These are phyloP conservation scores for Catocala sponsa DNA, from an alignment of 2,888 invertebrate genomes.

Conservation along the genomic window DNA sequence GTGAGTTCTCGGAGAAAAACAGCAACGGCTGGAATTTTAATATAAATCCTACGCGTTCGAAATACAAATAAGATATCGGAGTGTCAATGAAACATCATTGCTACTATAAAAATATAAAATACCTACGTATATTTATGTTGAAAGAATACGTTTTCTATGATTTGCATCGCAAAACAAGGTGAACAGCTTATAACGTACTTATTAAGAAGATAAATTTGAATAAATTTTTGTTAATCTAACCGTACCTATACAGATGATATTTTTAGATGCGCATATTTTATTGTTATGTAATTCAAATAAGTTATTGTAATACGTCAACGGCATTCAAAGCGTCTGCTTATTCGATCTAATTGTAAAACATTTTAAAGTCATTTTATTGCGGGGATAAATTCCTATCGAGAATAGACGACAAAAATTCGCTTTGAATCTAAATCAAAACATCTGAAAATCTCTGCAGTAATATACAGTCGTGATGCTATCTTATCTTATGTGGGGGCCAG, in stretches of 20 bases:
- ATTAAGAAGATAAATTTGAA: conserved; percentile 6
- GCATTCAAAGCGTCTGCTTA: no score
- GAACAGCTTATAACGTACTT: conserved; percentile 35
- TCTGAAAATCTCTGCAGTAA: no score
- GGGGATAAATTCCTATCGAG: no score
- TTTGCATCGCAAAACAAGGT: conserved; percentile 51
- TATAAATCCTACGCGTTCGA: conserved; percentile 29
- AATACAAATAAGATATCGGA: conserved; percentile 40
- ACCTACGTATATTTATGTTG: neutral
- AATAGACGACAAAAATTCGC: no score
- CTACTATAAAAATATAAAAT: conserved; percentile 22
- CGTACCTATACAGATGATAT: neutral
- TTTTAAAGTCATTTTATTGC: no score
- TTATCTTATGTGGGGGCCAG: no score
- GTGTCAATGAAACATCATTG: conserved; percentile 45
- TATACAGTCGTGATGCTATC: no score
- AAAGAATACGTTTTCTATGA: conserved; percentile 36
- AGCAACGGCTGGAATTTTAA: conserved; percentile 41
- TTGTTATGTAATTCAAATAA: neutral
- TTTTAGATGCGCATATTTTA: neutral
- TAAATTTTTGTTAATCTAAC: conserved; percentile 8
- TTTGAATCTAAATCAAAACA: no score
- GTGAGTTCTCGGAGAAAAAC: conserved; percentile 44
- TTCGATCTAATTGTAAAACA: no score
- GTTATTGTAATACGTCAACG: no score